Conservation (phyloP, 2,888 invertebrate genomes). For the Thumatha senex region DNA sequence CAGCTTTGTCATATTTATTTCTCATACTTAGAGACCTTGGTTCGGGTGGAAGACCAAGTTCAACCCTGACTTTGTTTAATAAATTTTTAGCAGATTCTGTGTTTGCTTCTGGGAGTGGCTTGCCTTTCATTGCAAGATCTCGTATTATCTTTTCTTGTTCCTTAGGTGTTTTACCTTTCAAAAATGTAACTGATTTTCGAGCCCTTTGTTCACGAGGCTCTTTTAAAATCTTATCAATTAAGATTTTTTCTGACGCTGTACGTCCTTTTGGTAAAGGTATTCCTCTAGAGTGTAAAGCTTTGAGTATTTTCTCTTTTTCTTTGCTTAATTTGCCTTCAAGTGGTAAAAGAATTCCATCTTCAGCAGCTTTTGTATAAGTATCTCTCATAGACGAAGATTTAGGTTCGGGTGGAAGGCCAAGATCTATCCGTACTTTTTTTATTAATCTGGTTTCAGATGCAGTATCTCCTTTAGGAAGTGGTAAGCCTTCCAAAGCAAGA, state of each 20-base stretch:
- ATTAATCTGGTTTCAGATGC: slow-evolving; percentile 34
- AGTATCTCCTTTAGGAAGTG: slow-evolving; percentile 38
- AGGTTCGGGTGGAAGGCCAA: slow-evolving; percentile 41
- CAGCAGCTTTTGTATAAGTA: slow-evolving; percentile 25
- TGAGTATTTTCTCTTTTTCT: slow-evolving; percentile 40
- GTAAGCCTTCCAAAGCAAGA: slow-evolving; percentile 23
- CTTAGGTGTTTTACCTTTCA: slow-evolving; percentile 4
- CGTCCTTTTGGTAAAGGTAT: slow-evolving; percentile 42
- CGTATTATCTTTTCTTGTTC: slow-evolving; percentile 39
- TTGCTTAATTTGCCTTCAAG: slow-evolving; percentile 39
- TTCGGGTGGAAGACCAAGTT: slow-evolving; percentile 42
- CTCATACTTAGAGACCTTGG: slow-evolving; percentile 32
- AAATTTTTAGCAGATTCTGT: slow-evolving; percentile 41
- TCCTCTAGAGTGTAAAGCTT: slow-evolving; percentile 32
- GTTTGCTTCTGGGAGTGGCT: slow-evolving; percentile 38
- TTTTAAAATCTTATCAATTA: background rate
- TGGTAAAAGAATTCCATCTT: slow-evolving; percentile 20
- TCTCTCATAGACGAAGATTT: slow-evolving; percentile 17
- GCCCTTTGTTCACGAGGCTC: background rate
- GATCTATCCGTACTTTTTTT: slow-evolving; percentile 31
- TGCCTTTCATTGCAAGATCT: slow-evolving; percentile 23
- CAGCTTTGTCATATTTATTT: slow-evolving; percentile 34
- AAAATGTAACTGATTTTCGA: too few relatives aligned
- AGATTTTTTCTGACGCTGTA: slow-evolving; percentile 37
- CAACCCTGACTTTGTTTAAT: slow-evolving; percentile 35